Conservation (phyloP, 2,113 vertebrate species). For the Pangasianodon hypophthalmus region DNA sequence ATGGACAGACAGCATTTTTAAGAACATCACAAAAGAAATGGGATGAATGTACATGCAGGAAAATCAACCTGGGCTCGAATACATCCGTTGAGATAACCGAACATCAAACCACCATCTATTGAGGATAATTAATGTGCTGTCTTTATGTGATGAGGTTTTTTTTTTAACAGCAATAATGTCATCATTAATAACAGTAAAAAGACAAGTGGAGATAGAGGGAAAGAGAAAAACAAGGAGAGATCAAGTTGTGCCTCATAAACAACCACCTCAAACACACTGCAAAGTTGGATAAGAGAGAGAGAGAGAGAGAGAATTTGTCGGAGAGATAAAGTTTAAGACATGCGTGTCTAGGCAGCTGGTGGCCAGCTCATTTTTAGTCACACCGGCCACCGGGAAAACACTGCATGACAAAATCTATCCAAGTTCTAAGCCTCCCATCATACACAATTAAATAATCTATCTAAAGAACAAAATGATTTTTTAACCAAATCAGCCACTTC, state of each 20-base stretch:
- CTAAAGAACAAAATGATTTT: background rate
- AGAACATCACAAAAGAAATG: background rate
- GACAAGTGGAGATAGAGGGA: background rate
- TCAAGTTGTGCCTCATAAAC: background rate
- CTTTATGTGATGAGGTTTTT: background rate
- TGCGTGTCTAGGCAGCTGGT: background rate
- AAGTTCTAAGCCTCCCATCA: background rate
- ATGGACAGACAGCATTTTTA: background rate
- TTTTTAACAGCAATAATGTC: slow-evolving; percentile 24
- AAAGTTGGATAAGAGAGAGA: slow-evolving; percentile 1
- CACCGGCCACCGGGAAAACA: background rate
- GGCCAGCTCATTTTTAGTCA: background rate
- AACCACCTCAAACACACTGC: background rate
- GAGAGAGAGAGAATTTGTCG: background rate
- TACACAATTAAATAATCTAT: background rate
- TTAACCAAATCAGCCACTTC: background rate
- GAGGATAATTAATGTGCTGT: slow-evolving; percentile 20
- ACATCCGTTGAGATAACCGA: slow-evolving; percentile 5
- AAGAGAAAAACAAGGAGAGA: background rate
- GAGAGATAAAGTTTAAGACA: background rate
- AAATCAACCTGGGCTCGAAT: background rate
- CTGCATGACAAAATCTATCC: background rate
- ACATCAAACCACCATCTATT: background rate
- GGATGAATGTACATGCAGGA: background rate
- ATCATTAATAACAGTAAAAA: background rate